Conservation (phyloP, 2,888 invertebrate species). For the Sinentomon sp. region DNA sequence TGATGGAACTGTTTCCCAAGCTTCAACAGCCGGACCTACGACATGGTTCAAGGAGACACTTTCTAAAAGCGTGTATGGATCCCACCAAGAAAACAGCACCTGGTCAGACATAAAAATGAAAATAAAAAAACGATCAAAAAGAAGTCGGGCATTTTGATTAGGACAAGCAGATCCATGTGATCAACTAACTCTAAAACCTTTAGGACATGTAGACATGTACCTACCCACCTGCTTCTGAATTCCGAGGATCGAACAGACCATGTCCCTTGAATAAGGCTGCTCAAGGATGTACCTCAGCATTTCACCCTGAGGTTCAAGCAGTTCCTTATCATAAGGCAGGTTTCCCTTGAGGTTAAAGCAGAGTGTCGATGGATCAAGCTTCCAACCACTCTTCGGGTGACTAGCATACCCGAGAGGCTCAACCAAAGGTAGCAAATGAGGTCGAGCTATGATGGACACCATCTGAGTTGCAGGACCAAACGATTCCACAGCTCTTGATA, state of each 20-base stretch:
- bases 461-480: constrained; percentile 83
- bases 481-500: constrained; percentile 71
- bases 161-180: background rate
- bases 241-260: constrained; percentile 83
- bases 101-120: background rate
- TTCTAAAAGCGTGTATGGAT: no score
- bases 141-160: background rate
- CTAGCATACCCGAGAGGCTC: constrained; percentile 76
- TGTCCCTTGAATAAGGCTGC: constrained; percentile 82
- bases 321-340: constrained; percentile 63
- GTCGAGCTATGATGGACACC: constrained; percentile 72
- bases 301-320: constrained; percentile 63
- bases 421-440: constrained; percentile 74
- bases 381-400: constrained; percentile 73
- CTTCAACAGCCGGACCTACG: no score
- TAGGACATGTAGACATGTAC: background rate
- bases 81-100: background rate
- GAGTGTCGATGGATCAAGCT: constrained; percentile 56
- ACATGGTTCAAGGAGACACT: no score
- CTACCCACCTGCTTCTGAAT: constrained; percentile 51
- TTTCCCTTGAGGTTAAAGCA: constrained; percentile 40
- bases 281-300: constrained; percentile 67
- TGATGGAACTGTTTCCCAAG: no score
- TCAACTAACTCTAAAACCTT: background rate
- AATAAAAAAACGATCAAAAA: background rate